Conservation (phyloP, 2,888 invertebrate species). For the Baronia brevicornis region DNA sequence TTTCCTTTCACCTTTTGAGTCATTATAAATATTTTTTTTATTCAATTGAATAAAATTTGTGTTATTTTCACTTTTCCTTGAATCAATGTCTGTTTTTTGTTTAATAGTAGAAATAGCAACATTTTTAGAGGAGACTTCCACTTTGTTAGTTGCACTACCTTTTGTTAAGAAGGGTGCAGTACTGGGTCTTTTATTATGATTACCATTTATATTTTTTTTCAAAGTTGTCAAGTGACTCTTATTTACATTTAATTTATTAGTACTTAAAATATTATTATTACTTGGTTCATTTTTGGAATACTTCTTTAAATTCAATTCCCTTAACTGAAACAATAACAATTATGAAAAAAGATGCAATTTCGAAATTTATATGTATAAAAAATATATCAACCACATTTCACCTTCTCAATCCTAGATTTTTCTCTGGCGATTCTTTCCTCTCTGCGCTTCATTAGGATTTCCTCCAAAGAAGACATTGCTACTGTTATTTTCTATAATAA, state of each 20-base stretch:
- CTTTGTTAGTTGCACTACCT: too few species aligned
- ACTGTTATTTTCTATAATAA: neutral
- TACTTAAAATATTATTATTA: too few species aligned
- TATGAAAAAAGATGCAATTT: too few species aligned
- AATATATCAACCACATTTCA: constrained; percentile 20
- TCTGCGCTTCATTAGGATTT: constrained; percentile 43
- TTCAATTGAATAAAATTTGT: neutral
- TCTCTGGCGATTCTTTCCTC: constrained; percentile 55
- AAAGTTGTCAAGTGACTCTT: too few species aligned
- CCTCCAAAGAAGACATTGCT: constrained; percentile 32
- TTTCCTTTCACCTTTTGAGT: neutral
- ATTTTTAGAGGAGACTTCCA: too few species aligned
- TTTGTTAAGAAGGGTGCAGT: constrained; percentile 16
- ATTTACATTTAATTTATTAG: too few species aligned
- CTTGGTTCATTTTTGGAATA: constrained; percentile 30
- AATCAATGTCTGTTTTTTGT: neutral
- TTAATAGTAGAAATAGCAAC: neutral
- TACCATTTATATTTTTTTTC: too few species aligned
- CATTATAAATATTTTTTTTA: constrained; percentile 1
- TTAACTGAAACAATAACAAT: constrained; percentile 34
- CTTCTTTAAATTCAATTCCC: constrained; percentile 54
- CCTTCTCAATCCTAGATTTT: constrained; percentile 59
- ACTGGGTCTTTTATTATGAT: constrained; percentile 17
- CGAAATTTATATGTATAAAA: neutral
- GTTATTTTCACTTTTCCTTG: neutral